Evolutionary conservation across 2,113 vertebrate species (phyloP), one percentile per base, ranked within the genome.

Genomic region (Mystacornis crossleyi): DNA sequence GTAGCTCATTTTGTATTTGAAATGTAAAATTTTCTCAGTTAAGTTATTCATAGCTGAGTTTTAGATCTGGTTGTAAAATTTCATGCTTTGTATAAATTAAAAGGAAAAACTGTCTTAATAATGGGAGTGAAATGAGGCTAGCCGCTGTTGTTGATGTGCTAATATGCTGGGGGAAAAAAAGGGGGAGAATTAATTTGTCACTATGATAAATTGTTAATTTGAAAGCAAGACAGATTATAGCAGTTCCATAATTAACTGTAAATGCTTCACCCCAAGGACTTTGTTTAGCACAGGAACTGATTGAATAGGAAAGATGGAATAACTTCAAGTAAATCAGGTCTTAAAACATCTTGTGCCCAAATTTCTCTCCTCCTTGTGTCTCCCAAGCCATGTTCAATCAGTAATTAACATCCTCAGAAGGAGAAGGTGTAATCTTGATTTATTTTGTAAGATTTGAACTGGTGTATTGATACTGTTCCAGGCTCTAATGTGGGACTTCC

Each of bases 171-270:
- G 36, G 4, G 3, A 60, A 80, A 73, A 54, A 34, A 14, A 18
- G 16, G 2, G 6, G 23, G 12, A 33, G 6, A 85, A 92, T 69
- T 94, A 94, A 93, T 97, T 97, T 91, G 16, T 89, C 48, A 20
- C 24, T 58, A 25, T 87, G 77, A 85, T 91, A 93, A 96, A 94
- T 38, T 81, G 82, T 93, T 93, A 91, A 92, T 61, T 93, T 91
- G 48, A 72, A 69, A 94, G 74, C 62, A 94, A 95, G 85, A 82
- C 29, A 83, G n/a, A 74, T 88, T 79, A 92, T 80, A 43, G 69
- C 9, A 77, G 55, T 94, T 71, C 51, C 47, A 66, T 87, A 94
- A 82, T 97, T 84, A 85, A 90, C 81, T 92, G 81, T 80, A 96
- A 95, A 95, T 93, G 66, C 40, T 69, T 86, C 75, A 86, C 53